Base-by-base conservation (phyloP, 1,140 invertebrate genomes). In the Ditylenchus dipsaci region DNA sequence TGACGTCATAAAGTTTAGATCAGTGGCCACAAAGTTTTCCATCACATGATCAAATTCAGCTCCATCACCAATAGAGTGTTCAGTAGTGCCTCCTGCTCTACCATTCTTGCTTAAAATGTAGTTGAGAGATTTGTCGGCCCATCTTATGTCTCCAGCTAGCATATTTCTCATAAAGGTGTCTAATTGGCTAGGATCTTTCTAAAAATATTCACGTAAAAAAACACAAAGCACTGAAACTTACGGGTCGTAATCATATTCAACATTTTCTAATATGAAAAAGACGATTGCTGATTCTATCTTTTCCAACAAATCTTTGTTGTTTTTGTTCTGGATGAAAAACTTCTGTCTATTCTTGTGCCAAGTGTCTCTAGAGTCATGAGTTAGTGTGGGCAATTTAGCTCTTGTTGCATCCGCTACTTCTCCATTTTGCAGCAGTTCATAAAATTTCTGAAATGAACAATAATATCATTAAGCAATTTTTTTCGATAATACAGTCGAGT, bases 21-120 rank as follows among this genome's bases (percentile, higher is more conserved):
- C 69, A 5, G 72, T 76, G 19, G 60, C 59, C 27, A 65, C 53
- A 65, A 72, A 78, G 33, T 78, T 78, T 62, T 78, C 76, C n/a
- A 68, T 57, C 9, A 78, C n/a, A 57, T 74, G 71, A 57, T 78
- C 78, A 33, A 81, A 81, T 58, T 79, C 78, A n/a, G 74, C 71
- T 45, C 78, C 78, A 65, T 79, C 78, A 5, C 65, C 78, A 63
- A 84, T 97, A 93, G 87, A 96, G 92, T 88, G 97, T 95, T 84
- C 90, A 89, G 85, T 87, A 84, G 72, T 96, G 49, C 71, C 65
- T 60, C 76, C 19, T 69, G 59, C 21, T 65, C 75, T 17, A 23
- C 96, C 96, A 42, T 93, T 97, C 69, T 96, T 96, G 85, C 96
- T 92, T 42, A 97, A 91, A 49, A 93, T 93, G 59, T 93, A 93